These are phyloP conservation scores for Pogonocherus hispidulus DNA, from an alignment of 2,888 invertebrate species.

Conservation along the genomic window DNA sequence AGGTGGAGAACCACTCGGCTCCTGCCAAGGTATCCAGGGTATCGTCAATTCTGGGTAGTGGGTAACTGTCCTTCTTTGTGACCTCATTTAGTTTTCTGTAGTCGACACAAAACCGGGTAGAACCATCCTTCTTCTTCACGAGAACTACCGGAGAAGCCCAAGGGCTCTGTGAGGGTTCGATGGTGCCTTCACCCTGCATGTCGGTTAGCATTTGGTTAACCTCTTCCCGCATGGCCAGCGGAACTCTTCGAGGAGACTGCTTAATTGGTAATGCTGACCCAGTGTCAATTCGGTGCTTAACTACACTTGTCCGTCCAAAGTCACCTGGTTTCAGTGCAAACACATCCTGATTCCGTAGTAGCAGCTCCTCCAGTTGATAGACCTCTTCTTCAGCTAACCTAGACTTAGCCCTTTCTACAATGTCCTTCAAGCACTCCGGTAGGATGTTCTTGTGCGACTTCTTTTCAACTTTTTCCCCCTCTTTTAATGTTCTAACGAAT, in stretches of 20 bases:
- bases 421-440: too few relatives aligned
- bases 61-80: slow-evolving; percentile 43
- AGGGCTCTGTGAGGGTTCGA: slow-evolving; percentile 17
- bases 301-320: neutral
- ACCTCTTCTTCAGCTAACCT: too few relatives aligned
- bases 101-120: slow-evolving; percentile 36
- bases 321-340: too few relatives aligned
- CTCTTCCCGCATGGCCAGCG: neutral
- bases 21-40: slow-evolving; percentile 31
- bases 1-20: neutral
- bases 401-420: too few relatives aligned
- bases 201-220: slow-evolving; percentile 8
- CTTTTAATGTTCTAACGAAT: too few relatives aligned
- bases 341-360: too few relatives aligned
- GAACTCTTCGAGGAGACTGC: neutral
- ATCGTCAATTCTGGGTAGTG: slow-evolving; percentile 45
- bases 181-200: slow-evolving; percentile 30
- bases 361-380: too few relatives aligned
- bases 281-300: neutral
- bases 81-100: slow-evolving; percentile 37
- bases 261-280: neutral
- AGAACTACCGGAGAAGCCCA: slow-evolving; percentile 38
- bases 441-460: too few relatives aligned
- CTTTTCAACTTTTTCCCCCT: too few relatives aligned
- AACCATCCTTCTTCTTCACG: slow-evolving; percentile 33